These are phyloP conservation scores for Tortricodes alternella DNA, from an alignment of 2,888 invertebrate genomes.

Conservation along the genomic window DNA sequence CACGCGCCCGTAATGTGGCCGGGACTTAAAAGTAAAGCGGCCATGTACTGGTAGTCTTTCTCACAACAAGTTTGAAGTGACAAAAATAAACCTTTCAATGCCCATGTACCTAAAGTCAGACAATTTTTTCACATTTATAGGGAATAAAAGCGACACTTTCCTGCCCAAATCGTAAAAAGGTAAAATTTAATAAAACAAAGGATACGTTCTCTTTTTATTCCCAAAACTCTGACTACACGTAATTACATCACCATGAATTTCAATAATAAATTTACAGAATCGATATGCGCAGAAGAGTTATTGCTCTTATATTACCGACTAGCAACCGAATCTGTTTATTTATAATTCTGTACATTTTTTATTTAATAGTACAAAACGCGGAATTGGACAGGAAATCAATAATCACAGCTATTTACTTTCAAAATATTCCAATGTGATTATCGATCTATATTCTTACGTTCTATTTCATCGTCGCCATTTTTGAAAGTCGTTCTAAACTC, in stretches of 20 bases:
- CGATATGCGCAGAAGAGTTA: constrained; percentile 72
- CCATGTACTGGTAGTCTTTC: no score
- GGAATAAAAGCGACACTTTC: no score
- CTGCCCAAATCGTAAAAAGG: background rate
- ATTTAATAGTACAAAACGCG: constrained; percentile 19
- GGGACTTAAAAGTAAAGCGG: no score
- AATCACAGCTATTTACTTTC: constrained; percentile 42
- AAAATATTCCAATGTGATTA: constrained; percentile 7
- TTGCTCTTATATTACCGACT: constrained; percentile 57
- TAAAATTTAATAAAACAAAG: constrained; percentile 32
- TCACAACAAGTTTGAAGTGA: no score
- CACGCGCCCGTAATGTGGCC: no score
- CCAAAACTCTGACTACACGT: constrained; percentile 64
- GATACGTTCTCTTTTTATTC: constrained; percentile 54
- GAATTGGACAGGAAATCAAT: constrained; percentile 34
- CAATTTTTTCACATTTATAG: no score
- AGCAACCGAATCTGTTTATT: constrained; percentile 7
- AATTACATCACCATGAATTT: constrained; percentile 51
- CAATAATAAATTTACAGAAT: constrained; percentile 55
- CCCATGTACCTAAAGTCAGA: no score
- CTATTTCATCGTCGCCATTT: background rate
- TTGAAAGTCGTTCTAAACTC: background rate
- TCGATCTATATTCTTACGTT: background rate
- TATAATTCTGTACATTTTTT: constrained; percentile 13
- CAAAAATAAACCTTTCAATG: no score